Evolutionary conservation across 1,140 invertebrate species (phyloP).

Genomic region (Cardiocondyla obscurior): DNA sequence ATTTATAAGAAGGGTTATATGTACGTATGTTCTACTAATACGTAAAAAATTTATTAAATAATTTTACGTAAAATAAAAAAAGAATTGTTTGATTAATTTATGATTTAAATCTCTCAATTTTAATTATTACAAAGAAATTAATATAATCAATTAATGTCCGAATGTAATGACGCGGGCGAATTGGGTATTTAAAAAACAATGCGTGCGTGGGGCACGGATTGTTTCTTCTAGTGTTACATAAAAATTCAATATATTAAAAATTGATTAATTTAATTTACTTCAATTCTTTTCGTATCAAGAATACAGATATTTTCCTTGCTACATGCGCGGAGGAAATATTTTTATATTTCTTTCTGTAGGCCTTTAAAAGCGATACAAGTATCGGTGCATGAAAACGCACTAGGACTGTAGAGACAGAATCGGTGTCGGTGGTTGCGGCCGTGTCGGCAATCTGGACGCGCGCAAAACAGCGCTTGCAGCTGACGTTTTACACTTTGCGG

Average conservation of each 20-base stretch:
- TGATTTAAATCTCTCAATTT: too few species aligned
- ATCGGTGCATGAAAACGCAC: constrained; percentile 61
- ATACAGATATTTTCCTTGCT: too few species aligned
- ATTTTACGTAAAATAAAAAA: not conserved
- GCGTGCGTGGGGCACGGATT: too few species aligned
- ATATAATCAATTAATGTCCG: too few species aligned
- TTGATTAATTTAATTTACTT: not conserved
- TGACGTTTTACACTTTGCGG: constrained; percentile 74
- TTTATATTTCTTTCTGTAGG: not conserved
- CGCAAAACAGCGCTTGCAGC: constrained; percentile 72
- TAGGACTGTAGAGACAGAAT: constrained; percentile 38
- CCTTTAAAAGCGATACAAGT: constrained; percentile 43
- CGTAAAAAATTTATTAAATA: not conserved
- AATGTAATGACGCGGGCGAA: too few species aligned
- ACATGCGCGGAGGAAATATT: not conserved
- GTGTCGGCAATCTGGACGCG: constrained; percentile 65
- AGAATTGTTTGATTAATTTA: not conserved
- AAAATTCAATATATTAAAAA: not conserved
- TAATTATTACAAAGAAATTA: too few species aligned
- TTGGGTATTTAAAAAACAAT: too few species aligned
- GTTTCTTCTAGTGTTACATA: too few species aligned
- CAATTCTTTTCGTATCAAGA: not conserved
- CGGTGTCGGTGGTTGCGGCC: constrained; percentile 56
- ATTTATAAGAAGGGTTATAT: not conserved
- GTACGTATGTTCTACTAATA: not conserved